Evolutionary conservation across 2,888 invertebrate genomes (phyloP).

Genomic region (Leucophenga montana): DNA sequence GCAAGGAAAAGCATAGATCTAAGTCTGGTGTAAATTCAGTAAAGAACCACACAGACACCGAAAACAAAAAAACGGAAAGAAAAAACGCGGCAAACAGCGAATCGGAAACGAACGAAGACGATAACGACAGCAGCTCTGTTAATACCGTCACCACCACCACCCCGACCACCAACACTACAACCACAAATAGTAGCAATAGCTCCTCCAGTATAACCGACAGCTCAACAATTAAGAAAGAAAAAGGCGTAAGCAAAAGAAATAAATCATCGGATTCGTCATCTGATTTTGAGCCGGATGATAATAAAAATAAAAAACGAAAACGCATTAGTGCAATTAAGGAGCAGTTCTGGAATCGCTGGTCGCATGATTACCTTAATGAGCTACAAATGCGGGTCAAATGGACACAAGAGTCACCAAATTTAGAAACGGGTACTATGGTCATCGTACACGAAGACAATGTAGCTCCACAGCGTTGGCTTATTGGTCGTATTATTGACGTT

Average conservation of each 20-base stretch:
- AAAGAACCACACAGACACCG: conserved; percentile 30
- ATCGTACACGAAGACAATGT: no score
- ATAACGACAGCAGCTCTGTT: conserved; percentile 29
- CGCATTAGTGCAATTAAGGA: no score
- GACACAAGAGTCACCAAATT: no score
- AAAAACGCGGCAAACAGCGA: conserved; percentile 41
- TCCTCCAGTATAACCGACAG: not conserved
- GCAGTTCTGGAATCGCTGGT: no score
- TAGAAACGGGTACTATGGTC: no score
- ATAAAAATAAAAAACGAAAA: conserved; percentile 60
- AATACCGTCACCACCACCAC: conserved; percentile 2
- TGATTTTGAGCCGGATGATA: conserved; percentile 62
- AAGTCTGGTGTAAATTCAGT: conserved; percentile 56
- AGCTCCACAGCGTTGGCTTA: no score
- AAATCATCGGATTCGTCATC: conserved; percentile 56
- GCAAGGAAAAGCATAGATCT: conserved; percentile 55
- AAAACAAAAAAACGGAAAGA: conserved; percentile 24
- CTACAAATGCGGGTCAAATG: no score
- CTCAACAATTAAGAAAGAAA: not conserved
- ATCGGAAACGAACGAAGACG: conserved; percentile 29
- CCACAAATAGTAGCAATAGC: not conserved
- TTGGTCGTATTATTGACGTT: no score
- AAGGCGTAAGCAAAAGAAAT: conserved; percentile 38
- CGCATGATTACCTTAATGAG: no score
- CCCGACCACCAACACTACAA: no score